Percentiles rank a stretch among this genome's conserved stretches.
These are phyloP conservation scores for Nemapogon koenigi DNA, from an alignment of 2,888 invertebrate genomes.

Conservation along the genomic window DNA sequence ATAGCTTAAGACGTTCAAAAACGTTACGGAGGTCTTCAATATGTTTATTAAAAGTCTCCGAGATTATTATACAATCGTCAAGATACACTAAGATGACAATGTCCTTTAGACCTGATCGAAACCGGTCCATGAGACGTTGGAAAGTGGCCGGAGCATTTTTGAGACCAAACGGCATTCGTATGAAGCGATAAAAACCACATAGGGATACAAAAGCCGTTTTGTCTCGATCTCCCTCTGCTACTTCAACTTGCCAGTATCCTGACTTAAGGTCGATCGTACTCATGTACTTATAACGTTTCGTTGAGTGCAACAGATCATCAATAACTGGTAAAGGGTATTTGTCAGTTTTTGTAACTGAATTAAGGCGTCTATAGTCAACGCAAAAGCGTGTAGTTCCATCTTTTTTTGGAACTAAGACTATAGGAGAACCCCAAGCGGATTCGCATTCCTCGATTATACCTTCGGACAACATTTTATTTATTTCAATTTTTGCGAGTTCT, in stretches of 20 bases:
- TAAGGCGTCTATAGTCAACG: conserved; percentile 23
- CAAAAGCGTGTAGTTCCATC: conserved; percentile 21
- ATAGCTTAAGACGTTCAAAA: conserved; percentile 11
- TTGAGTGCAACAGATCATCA: conserved; percentile 25
- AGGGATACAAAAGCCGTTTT: conserved; percentile 23
- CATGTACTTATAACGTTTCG: conserved; percentile 20
- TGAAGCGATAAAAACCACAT: conserved; percentile 20
- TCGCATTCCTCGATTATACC: conserved; percentile 26
- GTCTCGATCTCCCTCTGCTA: conserved; percentile 17
- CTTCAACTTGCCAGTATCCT: conserved; percentile 29
- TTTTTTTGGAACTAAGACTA: conserved; percentile 24
- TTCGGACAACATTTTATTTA: conserved; percentile 21
- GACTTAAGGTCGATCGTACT: conserved; percentile 25
- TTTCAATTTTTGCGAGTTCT: conserved; percentile 19
- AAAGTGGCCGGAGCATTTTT: conserved; percentile 22
- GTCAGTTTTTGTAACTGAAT: conserved; percentile 12
- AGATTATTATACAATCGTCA: conserved; percentile 20
- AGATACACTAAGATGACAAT: conserved; percentile 17
- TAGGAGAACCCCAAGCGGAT: conserved; percentile 24
- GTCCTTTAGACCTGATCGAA: conserved; percentile 14
- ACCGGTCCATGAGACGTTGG: conserved; percentile 21
- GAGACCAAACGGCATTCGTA: conserved; percentile 23
- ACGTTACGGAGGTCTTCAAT: conserved; percentile 15
- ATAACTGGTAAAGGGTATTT: conserved; percentile 26
- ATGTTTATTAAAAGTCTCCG: conserved; percentile 16